Base-by-base conservation (phyloP, 2,888 invertebrate species). In the Agonopterix heracliana region DNA sequence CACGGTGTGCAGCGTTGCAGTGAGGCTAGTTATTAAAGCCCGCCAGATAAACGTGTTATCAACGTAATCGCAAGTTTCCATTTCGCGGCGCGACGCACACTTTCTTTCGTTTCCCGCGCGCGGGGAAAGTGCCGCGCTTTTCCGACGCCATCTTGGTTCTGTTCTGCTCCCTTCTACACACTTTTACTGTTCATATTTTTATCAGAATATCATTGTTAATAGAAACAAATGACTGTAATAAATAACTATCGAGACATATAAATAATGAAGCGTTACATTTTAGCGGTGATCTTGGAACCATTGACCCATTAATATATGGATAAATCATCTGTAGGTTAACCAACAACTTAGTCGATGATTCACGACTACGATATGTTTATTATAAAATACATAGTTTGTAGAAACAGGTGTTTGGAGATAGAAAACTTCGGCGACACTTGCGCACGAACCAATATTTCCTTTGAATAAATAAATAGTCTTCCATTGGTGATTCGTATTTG, bases 61-160 rank as follows among this genome's bases (percentile, higher is more conserved):
- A 73, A 54, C 68, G 70, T 81, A 81, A 86, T 86, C 80, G 75
- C 69, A 60, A 73, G 82, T 87, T 88, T 87, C 85, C 81, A 85
- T 88, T 88, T 88, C 85, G 77, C 78, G 64, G 71, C 73, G 71
- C 66, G 41, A 46, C 47, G 59, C 61, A 49, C 63, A 83, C 86
- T 88, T 86, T 84, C 86, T 81, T 84, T 77, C 77, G 81, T 81
- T 88, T 89, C 89, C 85, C 85, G 81, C 81, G 77, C 76, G 68
- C 68, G 78, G 85, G 81, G 86, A 87, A 86, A 83, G 85, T 85
- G 78, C 71, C 71, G 78, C 84, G 81, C 85, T 88, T 88, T 87
- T 87, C 88, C 85, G 80, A 34, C 82, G 86, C 87, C 86, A 87
- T 87, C 73, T 86, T 85, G 73, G 55, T 66, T 64, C 52, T 63